Conservation (phyloP, 2,888 invertebrate species). For the Aleiodes alternator region DNA sequence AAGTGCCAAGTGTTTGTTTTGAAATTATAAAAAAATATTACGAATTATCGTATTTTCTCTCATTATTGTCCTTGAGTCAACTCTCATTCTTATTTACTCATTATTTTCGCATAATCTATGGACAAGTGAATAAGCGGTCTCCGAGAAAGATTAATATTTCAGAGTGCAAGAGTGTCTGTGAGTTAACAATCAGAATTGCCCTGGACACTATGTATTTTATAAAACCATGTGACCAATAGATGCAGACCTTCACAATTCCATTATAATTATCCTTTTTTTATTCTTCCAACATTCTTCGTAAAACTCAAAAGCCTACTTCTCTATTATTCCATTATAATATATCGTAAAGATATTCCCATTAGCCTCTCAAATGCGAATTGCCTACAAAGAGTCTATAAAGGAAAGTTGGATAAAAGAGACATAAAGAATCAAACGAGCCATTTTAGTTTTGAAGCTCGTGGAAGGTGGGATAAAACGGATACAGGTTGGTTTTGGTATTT, state of each 20-base stretch:
- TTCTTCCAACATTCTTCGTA: conserved; percentile 1
- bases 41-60: conserved; percentile 32
- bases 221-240: conserved; percentile 12
- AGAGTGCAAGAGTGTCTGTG: conserved; percentile 10
- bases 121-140: not conserved
- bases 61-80: conserved; percentile 25
- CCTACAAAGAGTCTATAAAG: conserved; percentile 10
- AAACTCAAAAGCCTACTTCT: not conserved
- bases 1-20: conserved; percentile 48
- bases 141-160: conserved; percentile 19
- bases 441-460: too few species aligned
- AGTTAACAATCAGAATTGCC: conserved; percentile 19
- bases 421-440: too few species aligned
- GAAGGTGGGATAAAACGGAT: too few species aligned
- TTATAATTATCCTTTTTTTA: conserved; percentile 8
- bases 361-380: conserved; percentile 53
- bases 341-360: conserved; percentile 25
- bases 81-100: conserved; percentile 22
- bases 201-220: conserved; percentile 27
- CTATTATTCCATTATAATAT: not conserved
- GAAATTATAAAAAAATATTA: conserved; percentile 49
- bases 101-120: conserved; percentile 26
- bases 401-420: too few species aligned
- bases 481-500: too few species aligned
- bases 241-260: conserved; percentile 1